phyloP scores from a whole-genome alignment of 2,113 vertebrate species.

The Solenodon paradoxus region DNA sequence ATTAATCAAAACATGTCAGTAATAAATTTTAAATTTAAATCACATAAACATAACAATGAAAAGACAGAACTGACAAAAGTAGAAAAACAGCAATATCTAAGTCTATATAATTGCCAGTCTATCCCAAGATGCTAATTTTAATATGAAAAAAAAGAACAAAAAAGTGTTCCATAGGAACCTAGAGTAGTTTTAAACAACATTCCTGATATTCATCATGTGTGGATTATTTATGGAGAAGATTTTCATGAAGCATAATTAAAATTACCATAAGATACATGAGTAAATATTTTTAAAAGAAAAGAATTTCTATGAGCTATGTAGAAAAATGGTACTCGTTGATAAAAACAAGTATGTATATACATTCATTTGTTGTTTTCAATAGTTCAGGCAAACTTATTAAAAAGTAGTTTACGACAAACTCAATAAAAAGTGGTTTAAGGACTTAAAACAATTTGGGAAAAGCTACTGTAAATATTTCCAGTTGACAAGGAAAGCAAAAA shows the following conservation, averaged over 20 bases:
- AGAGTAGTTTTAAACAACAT: constrained; percentile 90
- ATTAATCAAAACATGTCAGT: neutral
- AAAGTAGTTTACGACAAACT: constrained; percentile 89
- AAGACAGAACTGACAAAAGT: neutral
- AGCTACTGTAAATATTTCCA: constrained; percentile 87
- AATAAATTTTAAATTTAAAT: neutral
- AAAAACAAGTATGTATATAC: constrained; percentile 91
- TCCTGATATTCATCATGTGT: constrained; percentile 90
- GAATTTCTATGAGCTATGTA: constrained; percentile 89
- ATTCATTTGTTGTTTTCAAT: constrained; percentile 92
- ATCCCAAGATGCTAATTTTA: constrained; percentile 92
- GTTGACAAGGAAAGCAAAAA: constrained; percentile 85
- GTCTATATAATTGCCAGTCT: constrained; percentile 86
- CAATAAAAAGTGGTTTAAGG: constrained; percentile 90
- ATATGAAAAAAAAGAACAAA: constrained; percentile 92
- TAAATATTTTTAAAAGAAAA: constrained; percentile 92
- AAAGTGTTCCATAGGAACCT: constrained; percentile 93
- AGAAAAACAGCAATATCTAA: neutral
- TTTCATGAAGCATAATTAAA: constrained; percentile 81
- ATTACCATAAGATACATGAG: constrained; percentile 89
- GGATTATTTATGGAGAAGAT: constrained; percentile 61
- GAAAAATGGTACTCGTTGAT: constrained; percentile 90
- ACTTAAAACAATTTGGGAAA: constrained; percentile 88
- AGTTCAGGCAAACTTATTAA: constrained; percentile 91
- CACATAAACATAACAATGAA: neutral